Evolutionary conservation across 2,888 invertebrate species (phyloP).

Genomic region (Patella caerulea): DNA sequence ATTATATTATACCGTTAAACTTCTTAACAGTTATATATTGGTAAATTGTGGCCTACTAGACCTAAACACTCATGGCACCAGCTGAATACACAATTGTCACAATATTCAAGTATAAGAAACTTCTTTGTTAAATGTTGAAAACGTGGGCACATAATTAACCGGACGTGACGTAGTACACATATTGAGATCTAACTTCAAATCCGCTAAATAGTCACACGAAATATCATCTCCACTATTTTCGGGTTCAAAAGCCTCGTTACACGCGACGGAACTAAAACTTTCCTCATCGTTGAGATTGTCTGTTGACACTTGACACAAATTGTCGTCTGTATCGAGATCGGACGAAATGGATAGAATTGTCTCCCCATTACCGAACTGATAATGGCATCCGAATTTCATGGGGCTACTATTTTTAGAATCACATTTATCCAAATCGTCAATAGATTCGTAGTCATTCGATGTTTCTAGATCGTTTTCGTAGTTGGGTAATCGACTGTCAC

Average conservation of each 20-base stretch:
- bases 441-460: not conserved
- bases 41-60: no score
- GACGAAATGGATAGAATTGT: constrained; percentile 2
- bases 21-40: no score
- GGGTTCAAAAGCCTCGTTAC: not conserved
- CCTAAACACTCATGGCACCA: no score
- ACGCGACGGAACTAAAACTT: constrained; percentile 4
- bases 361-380: not conserved
- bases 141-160: not conserved
- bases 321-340: constrained; percentile 7
- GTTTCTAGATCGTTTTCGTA: constrained; percentile 1
- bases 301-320: not conserved
- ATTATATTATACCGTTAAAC: no score
- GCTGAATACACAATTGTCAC: no score
- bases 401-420: not conserved
- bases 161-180: not conserved
- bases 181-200: not conserved
- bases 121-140: constrained; percentile 1
- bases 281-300: not conserved
- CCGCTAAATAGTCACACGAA: not conserved
- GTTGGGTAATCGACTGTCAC: not conserved
- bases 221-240: not conserved
- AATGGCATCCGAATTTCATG: not conserved
- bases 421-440: not conserved
- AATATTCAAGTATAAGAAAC: no score